Percentiles rank a stretch among this genome's conserved stretches.
phyloP scores from a whole-genome alignment of 2,113 vertebrate species.

The Miniopterus natalensis region DNA sequence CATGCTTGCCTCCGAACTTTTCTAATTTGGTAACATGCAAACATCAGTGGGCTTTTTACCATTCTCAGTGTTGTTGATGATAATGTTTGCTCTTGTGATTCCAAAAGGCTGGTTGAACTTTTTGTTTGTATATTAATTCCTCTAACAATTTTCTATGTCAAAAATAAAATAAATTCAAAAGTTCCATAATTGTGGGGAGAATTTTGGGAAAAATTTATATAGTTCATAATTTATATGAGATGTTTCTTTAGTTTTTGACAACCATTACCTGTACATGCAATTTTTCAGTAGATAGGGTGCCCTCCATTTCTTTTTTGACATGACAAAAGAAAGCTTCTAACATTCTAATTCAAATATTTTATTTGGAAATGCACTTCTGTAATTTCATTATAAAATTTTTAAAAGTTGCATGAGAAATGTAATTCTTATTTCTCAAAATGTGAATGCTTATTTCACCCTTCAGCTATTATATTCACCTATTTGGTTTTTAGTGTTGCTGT shows the following conservation, averaged over 20 bases:
- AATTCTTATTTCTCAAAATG: not conserved
- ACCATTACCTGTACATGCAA: not conserved
- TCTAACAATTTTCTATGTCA: not conserved
- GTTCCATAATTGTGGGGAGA: not conserved
- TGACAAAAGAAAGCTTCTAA: slow-evolving; percentile 2
- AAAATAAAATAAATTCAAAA: slow-evolving; percentile 43
- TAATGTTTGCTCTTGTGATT: not conserved
- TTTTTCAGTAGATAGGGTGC: not conserved
- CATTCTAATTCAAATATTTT: not conserved
- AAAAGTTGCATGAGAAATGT: not conserved
- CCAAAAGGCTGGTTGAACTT: not conserved
- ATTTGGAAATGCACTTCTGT: not conserved
- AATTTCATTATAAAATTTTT: not conserved
- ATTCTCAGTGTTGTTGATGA: not conserved
- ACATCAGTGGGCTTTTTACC: not conserved
- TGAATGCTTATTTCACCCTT: not conserved
- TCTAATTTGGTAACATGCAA: not conserved
- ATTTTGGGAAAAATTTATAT: not conserved
- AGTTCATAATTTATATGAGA: not conserved
- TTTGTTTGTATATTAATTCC: not conserved
- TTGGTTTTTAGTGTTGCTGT: not conserved
- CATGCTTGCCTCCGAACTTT: not conserved
- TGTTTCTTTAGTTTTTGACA: not conserved
- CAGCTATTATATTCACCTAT: not conserved
- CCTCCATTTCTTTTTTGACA: not conserved